Evolutionary conservation across 64 coral and sea anemone species (phyloP).

Genomic region (Montipora sp.): DNA sequence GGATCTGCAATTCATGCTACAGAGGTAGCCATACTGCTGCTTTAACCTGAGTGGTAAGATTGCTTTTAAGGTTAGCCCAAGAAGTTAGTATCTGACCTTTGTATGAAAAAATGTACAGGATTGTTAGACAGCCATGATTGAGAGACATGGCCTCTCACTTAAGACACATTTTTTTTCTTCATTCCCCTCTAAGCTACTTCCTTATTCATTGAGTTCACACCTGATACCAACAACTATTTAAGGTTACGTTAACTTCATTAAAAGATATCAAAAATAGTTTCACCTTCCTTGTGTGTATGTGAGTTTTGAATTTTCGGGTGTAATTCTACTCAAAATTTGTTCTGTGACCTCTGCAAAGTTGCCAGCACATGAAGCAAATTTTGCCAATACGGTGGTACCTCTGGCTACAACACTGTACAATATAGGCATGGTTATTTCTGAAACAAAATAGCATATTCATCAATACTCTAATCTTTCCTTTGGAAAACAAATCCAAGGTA

Average conservation of each 20-base stretch:
- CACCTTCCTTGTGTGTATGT: constrained; percentile 99
- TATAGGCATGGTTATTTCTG: constrained; percentile 77
- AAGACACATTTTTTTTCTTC: no score
- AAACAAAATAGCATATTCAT: not conserved
- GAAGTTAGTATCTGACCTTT: no score
- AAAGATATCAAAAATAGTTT: not conserved
- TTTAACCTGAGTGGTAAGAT: no score
- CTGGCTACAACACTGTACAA: constrained; percentile 96
- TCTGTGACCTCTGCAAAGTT: constrained; percentile 99
- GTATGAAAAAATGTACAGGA: no score
- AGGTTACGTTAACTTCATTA: not conserved
- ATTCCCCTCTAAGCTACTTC: no score
- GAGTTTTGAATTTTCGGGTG: constrained; percentile 98
- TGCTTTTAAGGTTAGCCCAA: no score
- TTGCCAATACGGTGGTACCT: constrained; percentile 93
- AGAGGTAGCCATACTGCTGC: no score
- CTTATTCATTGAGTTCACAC: not conserved
- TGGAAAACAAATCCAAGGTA: no score
- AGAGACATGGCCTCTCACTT: no score
- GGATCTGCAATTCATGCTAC: no score
- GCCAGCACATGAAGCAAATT: constrained; percentile 98
- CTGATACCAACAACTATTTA: not conserved
- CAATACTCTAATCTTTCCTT: not conserved
- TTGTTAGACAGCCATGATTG: no score
- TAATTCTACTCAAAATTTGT: constrained; percentile 96